Conservation (phyloP, 2,888 invertebrate genomes). For the Ctena decussata region DNA sequence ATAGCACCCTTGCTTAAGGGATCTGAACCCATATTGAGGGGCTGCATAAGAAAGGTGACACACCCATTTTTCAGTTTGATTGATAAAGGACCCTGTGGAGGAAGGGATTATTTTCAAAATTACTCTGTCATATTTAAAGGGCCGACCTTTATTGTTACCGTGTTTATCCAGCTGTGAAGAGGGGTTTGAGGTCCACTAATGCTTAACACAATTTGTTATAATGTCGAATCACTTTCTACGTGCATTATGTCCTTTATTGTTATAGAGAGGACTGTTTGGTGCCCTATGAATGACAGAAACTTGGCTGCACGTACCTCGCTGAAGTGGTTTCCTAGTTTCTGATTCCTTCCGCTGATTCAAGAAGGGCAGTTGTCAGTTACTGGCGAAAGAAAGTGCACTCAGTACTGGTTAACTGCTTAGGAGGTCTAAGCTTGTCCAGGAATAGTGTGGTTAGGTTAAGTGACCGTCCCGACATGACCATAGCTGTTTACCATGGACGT, state of each 20-base stretch:
- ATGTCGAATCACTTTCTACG: background rate
- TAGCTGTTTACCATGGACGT: no score
- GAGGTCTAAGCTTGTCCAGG: no score
- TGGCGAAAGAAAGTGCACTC: no score
- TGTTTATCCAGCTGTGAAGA: constrained; percentile 11
- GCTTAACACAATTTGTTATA: background rate
- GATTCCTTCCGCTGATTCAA: no score
- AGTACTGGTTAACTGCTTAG: no score
- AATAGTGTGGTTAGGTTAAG: no score
- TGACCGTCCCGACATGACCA: no score
- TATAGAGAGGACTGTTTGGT: no score
- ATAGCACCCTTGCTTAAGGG: background rate
- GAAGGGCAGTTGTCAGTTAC: no score
- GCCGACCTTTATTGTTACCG: background rate
- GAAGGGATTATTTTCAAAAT: background rate
- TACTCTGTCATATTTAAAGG: background rate
- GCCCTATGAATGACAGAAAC: no score
- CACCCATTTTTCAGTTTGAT: constrained; percentile 10
- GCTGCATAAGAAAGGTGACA: background rate
- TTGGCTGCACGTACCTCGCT: no score
- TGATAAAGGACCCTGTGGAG: background rate
- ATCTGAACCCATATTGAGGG: background rate
- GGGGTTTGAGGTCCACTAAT: background rate
- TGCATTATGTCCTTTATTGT: background rate
- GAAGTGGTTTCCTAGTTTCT: no score